phyloP scores from a whole-genome alignment of 2,113 vertebrate genomes.

The Crocuta crocuta region DNA sequence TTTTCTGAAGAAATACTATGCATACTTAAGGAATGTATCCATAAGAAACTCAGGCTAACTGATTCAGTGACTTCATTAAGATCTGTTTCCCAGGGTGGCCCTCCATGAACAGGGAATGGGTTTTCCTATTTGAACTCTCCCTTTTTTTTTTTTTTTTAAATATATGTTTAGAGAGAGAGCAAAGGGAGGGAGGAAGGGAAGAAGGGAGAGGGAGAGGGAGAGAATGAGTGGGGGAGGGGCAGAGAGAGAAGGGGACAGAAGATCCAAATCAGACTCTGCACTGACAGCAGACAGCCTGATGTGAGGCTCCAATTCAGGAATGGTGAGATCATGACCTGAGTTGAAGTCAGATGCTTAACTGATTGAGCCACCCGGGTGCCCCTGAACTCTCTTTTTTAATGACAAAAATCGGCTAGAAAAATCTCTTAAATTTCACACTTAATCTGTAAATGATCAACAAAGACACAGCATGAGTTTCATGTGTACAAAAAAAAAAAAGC shows the following conservation, averaged over 20 bases:
- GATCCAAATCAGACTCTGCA: no score
- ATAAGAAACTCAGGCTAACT: background rate
- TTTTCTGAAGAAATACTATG: conserved; percentile 7
- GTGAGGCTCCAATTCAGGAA: no score
- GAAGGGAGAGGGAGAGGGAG: no score
- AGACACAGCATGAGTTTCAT: conserved; percentile 28
- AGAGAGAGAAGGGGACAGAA: no score
- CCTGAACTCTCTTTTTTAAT: conserved; percentile 37
- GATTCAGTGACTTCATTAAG: conserved; percentile 1
- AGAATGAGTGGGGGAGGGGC: no score
- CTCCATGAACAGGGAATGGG: background rate
- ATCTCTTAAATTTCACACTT: conserved; percentile 60
- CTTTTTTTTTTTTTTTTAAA: background rate
- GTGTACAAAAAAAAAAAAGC: background rate
- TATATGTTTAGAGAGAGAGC: no score
- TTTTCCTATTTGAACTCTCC: conserved; percentile 31
- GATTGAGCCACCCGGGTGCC: no score
- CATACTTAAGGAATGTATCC: background rate
- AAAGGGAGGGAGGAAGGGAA: no score
- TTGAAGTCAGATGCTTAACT: no score
- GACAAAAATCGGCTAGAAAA: conserved; percentile 10
- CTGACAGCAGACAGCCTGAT: no score
- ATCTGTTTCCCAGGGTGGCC: background rate
- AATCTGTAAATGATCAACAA: conserved; percentile 2
- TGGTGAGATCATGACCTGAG: no score